A percentile compares a stretch with the other conserved stretches of the same genome.
Evolutionary conservation across 2,797 vertebrate species (phyloP).

Genomic region (Phrynocephalus guinanensis): DNA sequence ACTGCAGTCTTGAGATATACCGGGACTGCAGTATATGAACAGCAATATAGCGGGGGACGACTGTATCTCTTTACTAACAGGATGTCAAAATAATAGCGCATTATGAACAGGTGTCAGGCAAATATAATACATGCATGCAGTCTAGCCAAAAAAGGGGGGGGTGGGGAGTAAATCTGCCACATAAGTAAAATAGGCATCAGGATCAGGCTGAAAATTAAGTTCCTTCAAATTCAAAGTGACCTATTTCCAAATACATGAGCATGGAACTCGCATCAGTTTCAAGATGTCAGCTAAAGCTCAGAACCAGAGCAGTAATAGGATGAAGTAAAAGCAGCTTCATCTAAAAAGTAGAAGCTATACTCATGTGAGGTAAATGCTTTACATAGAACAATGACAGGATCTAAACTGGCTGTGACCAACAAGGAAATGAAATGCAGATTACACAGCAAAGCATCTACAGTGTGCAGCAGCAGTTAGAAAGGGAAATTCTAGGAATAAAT

Average conservation of each 20-base stretch:
- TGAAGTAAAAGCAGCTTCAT: not conserved
- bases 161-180: not conserved
- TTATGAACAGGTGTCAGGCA: conserved; percentile 1
- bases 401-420: not conserved
- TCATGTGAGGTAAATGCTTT: not conserved
- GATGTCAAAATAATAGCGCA: not conserved
- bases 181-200: not conserved
- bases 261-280: not conserved
- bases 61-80: not conserved
- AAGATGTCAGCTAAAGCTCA: not conserved
- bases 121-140: not conserved
- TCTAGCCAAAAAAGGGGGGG: not conserved
- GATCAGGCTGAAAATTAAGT: not conserved
- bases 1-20: no score
- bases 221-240: not conserved
- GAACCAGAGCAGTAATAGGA: conserved; percentile 3
- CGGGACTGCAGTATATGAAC: no score
- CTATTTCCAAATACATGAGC: not conserved
- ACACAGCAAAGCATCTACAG: not conserved
- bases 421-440: not conserved
- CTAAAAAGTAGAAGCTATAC: not conserved
- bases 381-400: no score
- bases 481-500: not conserved
- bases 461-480: not conserved
- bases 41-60: no score